Evolutionary conservation across 1,140 invertebrate species (phyloP), one percentile per base, ranked within the genome.

Genomic region (Pemphigus obesinymphae): DNA sequence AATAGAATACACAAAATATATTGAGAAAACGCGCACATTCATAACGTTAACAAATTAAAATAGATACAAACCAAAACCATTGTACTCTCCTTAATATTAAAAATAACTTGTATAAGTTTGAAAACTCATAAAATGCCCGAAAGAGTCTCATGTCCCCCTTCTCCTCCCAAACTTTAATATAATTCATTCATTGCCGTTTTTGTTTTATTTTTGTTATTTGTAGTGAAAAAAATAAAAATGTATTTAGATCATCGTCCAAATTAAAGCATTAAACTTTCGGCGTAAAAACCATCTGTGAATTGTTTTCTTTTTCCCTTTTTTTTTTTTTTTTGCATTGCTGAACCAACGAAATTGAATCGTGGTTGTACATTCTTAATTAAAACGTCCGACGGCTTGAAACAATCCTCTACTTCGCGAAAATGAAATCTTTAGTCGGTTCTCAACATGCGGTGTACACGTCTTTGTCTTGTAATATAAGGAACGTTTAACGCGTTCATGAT

Each of bases 341-440:
- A 72, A 70, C 15, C 29, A n/a, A 23, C 0, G 20, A 66, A 58
- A 66, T 7, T n/a, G 20, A 40, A 66, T 20, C 10, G 31, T n/a
- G 8, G 31, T 66, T 37, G 20, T 37, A 70, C 23, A n/a, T 70
- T 70, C 66, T 70, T 70, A 70, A 70, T 70, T 70, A 70, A 70
- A 70, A 70, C 11, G 66, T 70, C 37, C n/a, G 37, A 0, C 37
- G 66, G 34, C 66, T 43, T 15, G 17, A 43, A 70, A 70, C n/a
- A 7, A 43, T 70, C 43, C 43, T 40, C n/a, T 17, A 68, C n/a
- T 23, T 29, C 20, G 11, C 37, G 26, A 43, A 13, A 43, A 15
- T n/a, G 17, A 40, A 68, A 68, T 40, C 37, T 26, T 23, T 11
- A 23, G 11, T 13, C 37, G 23, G 37, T 43, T 43, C 34, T 70